These are phyloP conservation scores for Patella depressa DNA, from an alignment of 2,888 invertebrate species.

Conservation along the genomic window DNA sequence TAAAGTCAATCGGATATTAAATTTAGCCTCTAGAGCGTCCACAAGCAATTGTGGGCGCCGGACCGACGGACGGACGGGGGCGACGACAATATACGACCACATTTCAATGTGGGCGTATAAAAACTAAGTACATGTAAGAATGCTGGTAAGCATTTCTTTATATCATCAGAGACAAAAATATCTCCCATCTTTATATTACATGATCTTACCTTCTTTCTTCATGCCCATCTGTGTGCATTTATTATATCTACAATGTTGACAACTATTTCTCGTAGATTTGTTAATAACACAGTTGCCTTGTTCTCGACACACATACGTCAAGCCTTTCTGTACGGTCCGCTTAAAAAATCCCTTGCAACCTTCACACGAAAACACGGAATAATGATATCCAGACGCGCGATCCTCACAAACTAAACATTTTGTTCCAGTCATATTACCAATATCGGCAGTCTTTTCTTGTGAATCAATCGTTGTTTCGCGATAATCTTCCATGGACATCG, in stretches of 20 bases:
- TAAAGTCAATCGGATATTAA: no score
- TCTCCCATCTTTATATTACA: not conserved
- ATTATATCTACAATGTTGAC: constrained; percentile 69
- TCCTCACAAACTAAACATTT: constrained; percentile 68
- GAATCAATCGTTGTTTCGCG: not conserved
- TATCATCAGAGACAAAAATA: no score
- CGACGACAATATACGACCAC: no score
- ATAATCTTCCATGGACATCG: not conserved
- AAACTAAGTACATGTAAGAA: no score
- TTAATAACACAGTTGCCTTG: constrained; percentile 65
- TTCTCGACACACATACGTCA: constrained; percentile 68
- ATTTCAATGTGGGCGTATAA: no score
- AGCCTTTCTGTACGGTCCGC: constrained; percentile 69
- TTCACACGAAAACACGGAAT: constrained; percentile 70
- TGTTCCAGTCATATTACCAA: not conserved
- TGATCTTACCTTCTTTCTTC: constrained; percentile 67
- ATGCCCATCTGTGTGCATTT: constrained; percentile 69
- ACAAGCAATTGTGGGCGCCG: no score
- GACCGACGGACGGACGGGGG: no score
- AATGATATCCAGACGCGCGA: constrained; percentile 69
- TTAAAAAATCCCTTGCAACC: constrained; percentile 72
- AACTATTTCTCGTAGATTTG: constrained; percentile 69
- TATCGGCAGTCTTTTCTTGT: not conserved
- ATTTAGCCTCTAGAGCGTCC: no score
- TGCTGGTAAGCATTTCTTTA: no score